These are phyloP conservation scores for Montipora foliosa DNA, from an alignment of 64 coral and sea anemone species.

Conservation along the genomic window DNA sequence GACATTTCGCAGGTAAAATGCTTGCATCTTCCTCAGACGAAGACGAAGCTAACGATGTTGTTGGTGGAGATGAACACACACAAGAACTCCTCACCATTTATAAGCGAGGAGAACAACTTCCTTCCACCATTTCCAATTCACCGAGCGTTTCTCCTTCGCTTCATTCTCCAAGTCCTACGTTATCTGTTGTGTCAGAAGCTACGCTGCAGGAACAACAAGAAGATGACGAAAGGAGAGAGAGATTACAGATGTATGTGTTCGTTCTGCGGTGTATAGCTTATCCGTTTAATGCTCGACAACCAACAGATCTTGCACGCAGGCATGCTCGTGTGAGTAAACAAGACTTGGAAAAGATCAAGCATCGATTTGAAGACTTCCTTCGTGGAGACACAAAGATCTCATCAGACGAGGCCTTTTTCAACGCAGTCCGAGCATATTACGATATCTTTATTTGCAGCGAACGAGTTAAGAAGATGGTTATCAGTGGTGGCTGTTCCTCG, in stretches of 20 bases:
- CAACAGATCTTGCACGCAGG: slow-evolving; percentile 90
- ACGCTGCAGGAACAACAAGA: slow-evolving; percentile 68
- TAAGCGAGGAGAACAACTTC: slow-evolving; percentile 12
- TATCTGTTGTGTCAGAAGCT: slow-evolving; percentile 68
- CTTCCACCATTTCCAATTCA: not conserved
- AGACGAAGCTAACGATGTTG: not conserved
- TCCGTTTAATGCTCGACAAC: slow-evolving; percentile 95
- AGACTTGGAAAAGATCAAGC: slow-evolving; percentile 81
- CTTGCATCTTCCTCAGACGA: slow-evolving; percentile 37
- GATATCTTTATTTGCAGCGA: slow-evolving; percentile 93
- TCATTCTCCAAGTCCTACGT: slow-evolving; percentile 71
- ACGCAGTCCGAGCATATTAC: slow-evolving; percentile 85
- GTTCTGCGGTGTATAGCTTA: slow-evolving; percentile 91
- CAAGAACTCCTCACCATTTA: slow-evolving; percentile 18
- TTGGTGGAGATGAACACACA: slow-evolving; percentile 9
- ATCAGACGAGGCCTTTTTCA: slow-evolving; percentile 88
- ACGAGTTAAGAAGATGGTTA: slow-evolving; percentile 91
- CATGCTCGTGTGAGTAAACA: slow-evolving; percentile 85
- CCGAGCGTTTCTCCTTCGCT: slow-evolving; percentile 2
- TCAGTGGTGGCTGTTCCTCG: slow-evolving; percentile 85
- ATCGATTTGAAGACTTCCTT: slow-evolving; percentile 84
- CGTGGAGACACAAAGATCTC: slow-evolving; percentile 85
- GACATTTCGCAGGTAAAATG: not conserved
- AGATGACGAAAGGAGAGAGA: slow-evolving; percentile 89
- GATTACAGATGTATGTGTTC: slow-evolving; percentile 89